Evolutionary conservation across 2,113 vertebrate species (phyloP).

Genomic region (Hippocampus guttulatus): DNA sequence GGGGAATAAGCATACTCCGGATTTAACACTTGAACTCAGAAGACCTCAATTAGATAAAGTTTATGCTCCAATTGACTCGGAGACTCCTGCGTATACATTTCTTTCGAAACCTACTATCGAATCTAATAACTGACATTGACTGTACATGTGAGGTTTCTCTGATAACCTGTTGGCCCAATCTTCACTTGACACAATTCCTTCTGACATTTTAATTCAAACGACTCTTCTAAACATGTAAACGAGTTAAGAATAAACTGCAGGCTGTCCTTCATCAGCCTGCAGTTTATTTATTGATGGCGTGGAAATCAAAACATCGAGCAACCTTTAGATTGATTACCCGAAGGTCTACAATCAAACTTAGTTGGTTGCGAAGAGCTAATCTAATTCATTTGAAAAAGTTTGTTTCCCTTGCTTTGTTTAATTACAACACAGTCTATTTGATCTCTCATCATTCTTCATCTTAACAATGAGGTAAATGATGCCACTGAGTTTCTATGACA

Average conservation of each 20-base stretch:
- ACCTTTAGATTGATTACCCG: constrained; percentile 4
- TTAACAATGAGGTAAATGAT: constrained; percentile 30
- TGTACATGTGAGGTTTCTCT: constrained; percentile 14
- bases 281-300: neutral
- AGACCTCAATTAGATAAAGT: constrained; percentile 43
- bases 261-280: too few relatives aligned
- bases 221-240: constrained; percentile 10
- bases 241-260: neutral
- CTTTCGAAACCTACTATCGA: neutral
- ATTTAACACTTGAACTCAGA: constrained; percentile 46
- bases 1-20: constrained; percentile 22
- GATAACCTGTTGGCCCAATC: constrained; percentile 17
- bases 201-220: constrained; percentile 19
- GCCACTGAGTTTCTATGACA: constrained; percentile 23
- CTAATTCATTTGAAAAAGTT: constrained; percentile 8
- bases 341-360: neutral
- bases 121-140: constrained; percentile 8
- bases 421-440: constrained; percentile 39
- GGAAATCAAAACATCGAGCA: neutral
- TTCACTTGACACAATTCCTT: constrained; percentile 21
- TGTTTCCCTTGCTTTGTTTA: constrained; percentile 13
- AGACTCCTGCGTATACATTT: constrained; percentile 10
- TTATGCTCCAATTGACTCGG: constrained; percentile 10
- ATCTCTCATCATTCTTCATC: constrained; percentile 9
- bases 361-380: constrained; percentile 2